Conservation (phyloP, 2,113 vertebrate species). For the Actenoides lindsayi region DNA sequence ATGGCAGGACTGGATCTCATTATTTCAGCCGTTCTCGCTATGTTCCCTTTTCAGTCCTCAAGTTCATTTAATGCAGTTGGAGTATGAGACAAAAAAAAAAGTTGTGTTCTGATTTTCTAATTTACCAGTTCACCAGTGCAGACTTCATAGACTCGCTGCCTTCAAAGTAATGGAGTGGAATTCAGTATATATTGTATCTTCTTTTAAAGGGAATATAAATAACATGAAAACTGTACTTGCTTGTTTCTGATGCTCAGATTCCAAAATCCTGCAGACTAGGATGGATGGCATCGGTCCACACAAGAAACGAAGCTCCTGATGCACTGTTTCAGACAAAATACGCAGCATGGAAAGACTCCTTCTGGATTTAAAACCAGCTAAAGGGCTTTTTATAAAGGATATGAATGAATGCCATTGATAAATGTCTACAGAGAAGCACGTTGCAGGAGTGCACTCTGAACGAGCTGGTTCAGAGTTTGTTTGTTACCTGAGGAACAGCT, state of each 20-base stretch:
- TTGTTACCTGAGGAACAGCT: background rate
- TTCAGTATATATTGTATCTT: conserved; percentile 34
- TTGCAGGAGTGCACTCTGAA: background rate
- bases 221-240: background rate
- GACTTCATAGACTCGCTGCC: conserved; percentile 47
- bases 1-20: background rate
- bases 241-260: background rate
- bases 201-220: conserved; percentile 18
- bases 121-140: conserved; percentile 75
- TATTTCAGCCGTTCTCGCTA: conserved; percentile 40
- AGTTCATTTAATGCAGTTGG: conserved; percentile 39
- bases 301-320: background rate
- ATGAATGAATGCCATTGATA: background rate
- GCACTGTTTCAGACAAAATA: background rate
- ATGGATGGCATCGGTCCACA: background rate
- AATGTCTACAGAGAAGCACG: background rate
- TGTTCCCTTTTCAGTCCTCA: background rate
- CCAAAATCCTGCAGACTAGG: background rate
- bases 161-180: conserved; percentile 57
- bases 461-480: background rate
- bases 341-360: background rate
- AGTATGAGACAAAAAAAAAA: conserved; percentile 44
- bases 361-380: background rate
- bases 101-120: conserved; percentile 67
- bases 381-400: background rate